Evolutionary conservation across 2,113 vertebrate species (phyloP).

Genomic region (Actinemys pallida): DNA sequence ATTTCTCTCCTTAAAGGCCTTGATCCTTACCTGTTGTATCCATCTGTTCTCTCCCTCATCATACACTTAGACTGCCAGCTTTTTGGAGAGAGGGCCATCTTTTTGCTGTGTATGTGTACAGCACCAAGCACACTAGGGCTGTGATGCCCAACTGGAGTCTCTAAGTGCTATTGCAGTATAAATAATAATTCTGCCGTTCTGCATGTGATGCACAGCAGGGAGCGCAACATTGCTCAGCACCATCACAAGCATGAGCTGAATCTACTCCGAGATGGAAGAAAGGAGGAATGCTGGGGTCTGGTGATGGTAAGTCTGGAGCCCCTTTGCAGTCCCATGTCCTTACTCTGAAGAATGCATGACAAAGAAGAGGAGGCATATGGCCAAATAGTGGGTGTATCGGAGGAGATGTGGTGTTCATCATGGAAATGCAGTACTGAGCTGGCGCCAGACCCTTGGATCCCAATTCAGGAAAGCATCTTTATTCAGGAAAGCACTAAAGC

Average conservation of each 20-base stretch:
- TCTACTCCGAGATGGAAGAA: not conserved
- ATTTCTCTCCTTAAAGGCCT: conserved; percentile 37
- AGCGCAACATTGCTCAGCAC: not conserved
- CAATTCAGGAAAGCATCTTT: not conserved
- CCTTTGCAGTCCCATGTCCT: not conserved
- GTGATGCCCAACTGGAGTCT: not conserved
- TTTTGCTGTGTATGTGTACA: not conserved
- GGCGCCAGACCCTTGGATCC: not conserved
- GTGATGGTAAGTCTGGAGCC: not conserved
- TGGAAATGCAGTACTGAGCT: not conserved
- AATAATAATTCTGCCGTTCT: not conserved
- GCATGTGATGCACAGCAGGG: not conserved
- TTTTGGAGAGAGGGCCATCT: not conserved
- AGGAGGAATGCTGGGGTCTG: not conserved
- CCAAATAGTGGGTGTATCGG: not conserved
- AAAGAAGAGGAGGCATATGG: not conserved
- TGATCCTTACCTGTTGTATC: conserved; percentile 36
- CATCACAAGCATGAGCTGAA: not conserved
- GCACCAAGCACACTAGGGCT: not conserved
- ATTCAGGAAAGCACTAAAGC: not conserved
- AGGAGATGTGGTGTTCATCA: not conserved
- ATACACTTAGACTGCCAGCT: conserved; percentile 27
- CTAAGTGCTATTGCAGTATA: not conserved
- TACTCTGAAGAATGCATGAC: not conserved
- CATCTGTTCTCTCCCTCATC: conserved; percentile 5